phyloP scores from a whole-genome alignment of 1,140 invertebrate species.

The Drosophila mayri region DNA sequence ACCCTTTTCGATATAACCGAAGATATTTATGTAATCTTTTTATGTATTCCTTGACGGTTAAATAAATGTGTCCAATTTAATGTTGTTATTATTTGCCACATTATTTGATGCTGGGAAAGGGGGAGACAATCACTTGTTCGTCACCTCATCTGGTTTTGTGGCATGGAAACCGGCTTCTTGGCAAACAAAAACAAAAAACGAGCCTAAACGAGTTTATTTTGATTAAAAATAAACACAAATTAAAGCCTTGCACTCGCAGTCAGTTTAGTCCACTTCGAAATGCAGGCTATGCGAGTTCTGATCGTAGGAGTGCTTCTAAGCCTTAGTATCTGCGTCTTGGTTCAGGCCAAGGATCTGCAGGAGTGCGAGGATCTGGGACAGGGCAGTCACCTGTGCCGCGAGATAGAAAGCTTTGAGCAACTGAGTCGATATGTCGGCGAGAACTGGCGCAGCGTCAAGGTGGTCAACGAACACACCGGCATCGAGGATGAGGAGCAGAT shows the following conservation, averaged over 20 bases:
- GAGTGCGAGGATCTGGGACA: slow-evolving; percentile 55
- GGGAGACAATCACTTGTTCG: background rate
- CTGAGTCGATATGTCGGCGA: slow-evolving; percentile 35
- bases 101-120: background rate
- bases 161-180: slow-evolving; percentile 42
- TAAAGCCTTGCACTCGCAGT: slow-evolving; percentile 16
- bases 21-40: slow-evolving; percentile 30
- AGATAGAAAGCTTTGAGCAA: slow-evolving; percentile 62
- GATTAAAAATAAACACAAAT: slow-evolving; percentile 51
- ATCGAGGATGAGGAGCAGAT: slow-evolving; percentile 35
- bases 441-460: slow-evolving; percentile 45
- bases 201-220: slow-evolving; percentile 48
- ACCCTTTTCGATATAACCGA: slow-evolving; percentile 12
- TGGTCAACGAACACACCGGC: slow-evolving; percentile 49
- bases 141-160: slow-evolving; percentile 6
- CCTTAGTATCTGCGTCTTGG: background rate
- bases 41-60: slow-evolving; percentile 19
- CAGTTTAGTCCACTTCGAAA: slow-evolving; percentile 28
- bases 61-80: slow-evolving; percentile 22
- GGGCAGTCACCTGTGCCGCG: slow-evolving; percentile 43
- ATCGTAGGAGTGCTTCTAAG: background rate
- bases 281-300: slow-evolving; percentile 44
- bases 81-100: background rate
- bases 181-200: background rate
- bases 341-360: slow-evolving; percentile 48